A percentile compares a stretch with the other conserved stretches of the same genome.
phyloP scores from a whole-genome alignment of 1,140 invertebrate genomes.

The Camponotus pennsylvanicus region DNA sequence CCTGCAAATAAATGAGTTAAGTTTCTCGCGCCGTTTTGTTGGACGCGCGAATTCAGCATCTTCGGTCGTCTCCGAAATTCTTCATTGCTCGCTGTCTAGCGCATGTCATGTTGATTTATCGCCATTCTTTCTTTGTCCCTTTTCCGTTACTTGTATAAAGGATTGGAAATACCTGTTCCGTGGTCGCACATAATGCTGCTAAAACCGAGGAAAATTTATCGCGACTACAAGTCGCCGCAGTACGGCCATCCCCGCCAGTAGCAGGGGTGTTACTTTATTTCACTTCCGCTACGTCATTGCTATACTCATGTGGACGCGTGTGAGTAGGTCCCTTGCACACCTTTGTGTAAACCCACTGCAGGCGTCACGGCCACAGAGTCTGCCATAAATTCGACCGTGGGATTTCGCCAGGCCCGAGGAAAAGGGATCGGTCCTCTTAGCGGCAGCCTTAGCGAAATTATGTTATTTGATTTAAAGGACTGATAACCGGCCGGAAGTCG shows the following conservation, averaged over 20 bases:
- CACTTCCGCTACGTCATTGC: conserved; percentile 6
- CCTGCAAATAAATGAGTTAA: conserved; percentile 55
- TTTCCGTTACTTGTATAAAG: conserved; percentile 56
- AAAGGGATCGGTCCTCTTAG: conserved; percentile 44
- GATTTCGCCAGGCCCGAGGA: conserved; percentile 28
- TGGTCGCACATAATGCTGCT: neutral
- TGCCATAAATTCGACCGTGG: conserved; percentile 39
- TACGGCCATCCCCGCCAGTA: conserved; percentile 38
- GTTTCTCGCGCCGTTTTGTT: conserved; percentile 24
- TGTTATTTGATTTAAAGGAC: conserved; percentile 46
- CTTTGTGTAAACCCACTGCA: neutral
- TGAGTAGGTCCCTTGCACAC: conserved; percentile 12
- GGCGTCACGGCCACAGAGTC: conserved; percentile 37
- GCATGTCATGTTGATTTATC: conserved; percentile 31
- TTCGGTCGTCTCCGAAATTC: neutral
- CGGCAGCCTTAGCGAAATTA: conserved; percentile 44
- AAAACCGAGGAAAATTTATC: conserved; percentile 57
- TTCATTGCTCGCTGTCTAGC: conserved; percentile 7
- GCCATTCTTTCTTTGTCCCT: conserved; percentile 8
- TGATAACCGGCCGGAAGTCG: conserved; percentile 42
- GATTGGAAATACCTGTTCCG: conserved; percentile 50
- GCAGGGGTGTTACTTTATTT: conserved; percentile 58
- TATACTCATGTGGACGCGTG: neutral
- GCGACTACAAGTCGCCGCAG: conserved; percentile 47
- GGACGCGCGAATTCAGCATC: neutral